phyloP scores from a whole-genome alignment of 2,888 invertebrate species.

The Amphipoea oculea region DNA sequence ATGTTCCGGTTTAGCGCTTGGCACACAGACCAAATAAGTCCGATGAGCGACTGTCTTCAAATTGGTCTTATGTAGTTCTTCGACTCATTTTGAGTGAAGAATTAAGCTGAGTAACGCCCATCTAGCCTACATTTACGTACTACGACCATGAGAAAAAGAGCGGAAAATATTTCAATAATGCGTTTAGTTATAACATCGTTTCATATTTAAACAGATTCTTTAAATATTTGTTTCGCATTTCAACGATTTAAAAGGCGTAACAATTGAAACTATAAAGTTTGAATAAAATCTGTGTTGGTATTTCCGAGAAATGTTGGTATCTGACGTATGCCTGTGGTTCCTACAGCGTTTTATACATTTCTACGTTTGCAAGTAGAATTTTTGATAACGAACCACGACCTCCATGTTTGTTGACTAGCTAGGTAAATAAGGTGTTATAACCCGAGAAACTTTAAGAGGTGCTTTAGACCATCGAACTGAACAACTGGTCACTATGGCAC shows the following conservation, averaged over 20 bases:
- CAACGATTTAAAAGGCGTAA: constrained; percentile 12
- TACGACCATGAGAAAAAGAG: not conserved
- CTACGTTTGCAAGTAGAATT: not conserved
- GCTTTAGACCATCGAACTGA: too few species aligned
- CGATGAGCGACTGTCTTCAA: not conserved
- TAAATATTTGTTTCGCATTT: constrained; percentile 24
- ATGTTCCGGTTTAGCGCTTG: not conserved
- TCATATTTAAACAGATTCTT: not conserved
- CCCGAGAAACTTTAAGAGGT: too few species aligned
- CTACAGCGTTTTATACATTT: not conserved
- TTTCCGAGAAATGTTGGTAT: not conserved
- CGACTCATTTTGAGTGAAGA: not conserved
- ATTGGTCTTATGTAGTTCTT: too few species aligned
- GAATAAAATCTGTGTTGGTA: constrained; percentile 23
- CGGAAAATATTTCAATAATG: constrained; percentile 2
- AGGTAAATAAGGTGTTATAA: too few species aligned
- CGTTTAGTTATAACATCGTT: not conserved
- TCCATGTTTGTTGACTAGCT: not conserved
- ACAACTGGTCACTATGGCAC: too few species aligned
- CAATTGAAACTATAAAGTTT: constrained; percentile 10
- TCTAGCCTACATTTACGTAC: not conserved
- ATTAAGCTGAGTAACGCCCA: not conserved
- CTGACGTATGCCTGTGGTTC: not conserved
- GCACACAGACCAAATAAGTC: not conserved
- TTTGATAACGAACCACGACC: not conserved